These are phyloP conservation scores for Parotocinclus haroldoi DNA, from an alignment of 2,797 vertebrate species.

Conservation along the genomic window DNA sequence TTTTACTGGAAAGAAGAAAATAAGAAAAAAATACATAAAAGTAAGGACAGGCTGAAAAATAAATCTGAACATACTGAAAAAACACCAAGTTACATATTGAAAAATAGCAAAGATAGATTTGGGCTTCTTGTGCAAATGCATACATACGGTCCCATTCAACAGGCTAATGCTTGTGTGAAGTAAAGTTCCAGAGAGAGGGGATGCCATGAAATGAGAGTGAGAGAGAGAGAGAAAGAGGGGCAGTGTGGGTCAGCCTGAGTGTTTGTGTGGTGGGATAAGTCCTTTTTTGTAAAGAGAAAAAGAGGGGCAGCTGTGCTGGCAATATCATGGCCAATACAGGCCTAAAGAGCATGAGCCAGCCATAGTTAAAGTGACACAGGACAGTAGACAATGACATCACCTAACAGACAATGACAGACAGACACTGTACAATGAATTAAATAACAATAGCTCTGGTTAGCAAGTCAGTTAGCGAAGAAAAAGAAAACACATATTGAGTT, in stretches of 20 bases:
- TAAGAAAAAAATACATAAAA: too few relatives aligned
- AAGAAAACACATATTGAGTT: not conserved
- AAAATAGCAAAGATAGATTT: slow-evolving; percentile 5
- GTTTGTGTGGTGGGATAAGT: slow-evolving; percentile 55
- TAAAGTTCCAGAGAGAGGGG: slow-evolving; percentile 9
- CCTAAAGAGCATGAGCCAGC: slow-evolving; percentile 25
- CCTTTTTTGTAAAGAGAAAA: slow-evolving; percentile 27
- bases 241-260: slow-evolving; percentile 43
- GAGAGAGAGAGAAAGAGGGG: slow-evolving; percentile 24
- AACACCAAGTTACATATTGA: not conserved
- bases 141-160: slow-evolving; percentile 31
- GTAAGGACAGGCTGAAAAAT: too few relatives aligned
- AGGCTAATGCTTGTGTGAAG: slow-evolving; percentile 25
- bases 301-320: slow-evolving; percentile 12
- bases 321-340: slow-evolving; percentile 2
- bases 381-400: slow-evolving; percentile 45
- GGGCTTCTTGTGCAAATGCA: slow-evolving; percentile 25
- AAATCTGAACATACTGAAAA: not conserved
- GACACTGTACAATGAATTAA: slow-evolving; percentile 23
- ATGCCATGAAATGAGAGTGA: slow-evolving; percentile 5
- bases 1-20: too few relatives aligned
- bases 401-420: slow-evolving; percentile 14
- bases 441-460: not conserved
- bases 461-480: slow-evolving; percentile 14
- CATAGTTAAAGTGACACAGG: slow-evolving; percentile 33